These are phyloP conservation scores for Lepus townsendii DNA, from an alignment of 2,797 vertebrate genomes.

Conservation along the genomic window DNA sequence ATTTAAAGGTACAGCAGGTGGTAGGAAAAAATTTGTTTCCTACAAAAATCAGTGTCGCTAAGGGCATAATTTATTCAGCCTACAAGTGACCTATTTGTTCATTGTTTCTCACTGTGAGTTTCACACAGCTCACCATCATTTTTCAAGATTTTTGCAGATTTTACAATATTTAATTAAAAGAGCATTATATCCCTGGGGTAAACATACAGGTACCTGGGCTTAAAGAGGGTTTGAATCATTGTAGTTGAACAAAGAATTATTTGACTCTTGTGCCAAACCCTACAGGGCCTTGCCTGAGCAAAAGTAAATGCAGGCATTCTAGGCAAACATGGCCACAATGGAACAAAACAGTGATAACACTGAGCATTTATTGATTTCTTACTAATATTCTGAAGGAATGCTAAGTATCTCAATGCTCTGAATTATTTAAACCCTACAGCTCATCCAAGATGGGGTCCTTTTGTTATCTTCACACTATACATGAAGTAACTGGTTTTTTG, in stretches of 20 bases:
- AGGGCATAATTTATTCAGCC: slow-evolving; percentile 3
- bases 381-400: slow-evolving; percentile 1
- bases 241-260: slow-evolving; percentile 43
- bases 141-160: slow-evolving; percentile 46
- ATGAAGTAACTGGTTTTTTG: not conserved
- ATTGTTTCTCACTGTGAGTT: slow-evolving; percentile 49
- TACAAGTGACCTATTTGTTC: not conserved
- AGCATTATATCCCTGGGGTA: slow-evolving; percentile 15
- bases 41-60: not conserved
- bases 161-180: slow-evolving; percentile 61
- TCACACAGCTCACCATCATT: not conserved
- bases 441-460: not conserved
- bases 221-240: slow-evolving; percentile 16
- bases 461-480: not conserved
- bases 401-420: not conserved
- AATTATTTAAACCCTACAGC: not conserved
- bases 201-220: not conserved
- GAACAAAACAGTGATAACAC: slow-evolving; percentile 21
- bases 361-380: slow-evolving; percentile 18
- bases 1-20: slow-evolving; percentile 13
- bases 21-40: not conserved
- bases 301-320: not conserved
- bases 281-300: not conserved
- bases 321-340: not conserved
- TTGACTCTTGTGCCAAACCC: slow-evolving; percentile 30